Evolutionary conservation across 2,797 vertebrate genomes (phyloP).

Genomic region (Necrosyrtes monachus): DNA sequence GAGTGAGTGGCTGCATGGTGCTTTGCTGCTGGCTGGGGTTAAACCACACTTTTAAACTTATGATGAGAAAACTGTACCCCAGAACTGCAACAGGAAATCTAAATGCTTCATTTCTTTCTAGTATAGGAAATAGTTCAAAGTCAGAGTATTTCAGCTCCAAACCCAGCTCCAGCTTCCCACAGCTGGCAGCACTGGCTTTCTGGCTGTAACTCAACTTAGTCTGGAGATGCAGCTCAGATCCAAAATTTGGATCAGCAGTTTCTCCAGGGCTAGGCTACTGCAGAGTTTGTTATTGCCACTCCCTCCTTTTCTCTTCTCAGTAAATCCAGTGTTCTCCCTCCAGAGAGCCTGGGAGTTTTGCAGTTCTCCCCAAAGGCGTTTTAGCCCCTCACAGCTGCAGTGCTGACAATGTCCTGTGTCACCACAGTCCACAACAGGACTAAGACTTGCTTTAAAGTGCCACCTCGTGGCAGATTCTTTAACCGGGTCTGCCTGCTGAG

Average conservation of each 20-base stretch:
- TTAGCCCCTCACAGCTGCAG: background rate
- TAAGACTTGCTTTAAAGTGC: constrained; percentile 25
- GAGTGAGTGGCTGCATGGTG: no score
- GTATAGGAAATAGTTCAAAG: background rate
- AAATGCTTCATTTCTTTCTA: background rate
- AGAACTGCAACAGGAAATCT: background rate
- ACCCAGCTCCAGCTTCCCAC: background rate
- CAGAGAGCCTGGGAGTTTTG: background rate
- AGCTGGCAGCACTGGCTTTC: background rate
- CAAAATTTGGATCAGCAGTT: background rate
- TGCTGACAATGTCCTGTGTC: background rate
- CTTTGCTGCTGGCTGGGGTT: no score
- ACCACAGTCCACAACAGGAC: background rate
- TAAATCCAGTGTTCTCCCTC: background rate
- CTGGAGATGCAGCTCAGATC: background rate
- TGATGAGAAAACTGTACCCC: background rate
- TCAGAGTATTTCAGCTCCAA: background rate
- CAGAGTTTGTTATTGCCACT: background rate
- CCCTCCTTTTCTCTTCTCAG: background rate
- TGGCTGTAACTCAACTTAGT: background rate
- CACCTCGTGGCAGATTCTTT: constrained; percentile 6
- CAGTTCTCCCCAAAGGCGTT: background rate
- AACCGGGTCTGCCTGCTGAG: background rate
- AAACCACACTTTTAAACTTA: background rate
- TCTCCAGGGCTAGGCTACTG: background rate